phyloP scores from a whole-genome alignment of 2,797 vertebrate species.

The Platalea minor region DNA sequence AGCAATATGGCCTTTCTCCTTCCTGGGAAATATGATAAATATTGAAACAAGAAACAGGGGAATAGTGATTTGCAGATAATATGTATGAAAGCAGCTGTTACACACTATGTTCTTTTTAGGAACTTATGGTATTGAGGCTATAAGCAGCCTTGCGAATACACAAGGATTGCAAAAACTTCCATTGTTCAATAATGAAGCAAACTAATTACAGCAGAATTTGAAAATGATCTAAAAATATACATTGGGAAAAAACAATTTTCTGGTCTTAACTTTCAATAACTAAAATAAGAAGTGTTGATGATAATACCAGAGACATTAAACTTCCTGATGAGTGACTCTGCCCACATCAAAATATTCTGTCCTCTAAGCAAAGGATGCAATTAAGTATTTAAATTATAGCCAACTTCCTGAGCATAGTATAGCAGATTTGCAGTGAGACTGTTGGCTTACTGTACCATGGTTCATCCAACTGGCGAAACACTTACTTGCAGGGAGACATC shows the following conservation, averaged over 20 bases:
- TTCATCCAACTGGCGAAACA: background rate
- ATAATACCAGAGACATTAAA: background rate
- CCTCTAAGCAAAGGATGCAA: background rate
- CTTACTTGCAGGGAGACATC: background rate
- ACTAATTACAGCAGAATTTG: background rate
- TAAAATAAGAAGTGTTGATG: background rate
- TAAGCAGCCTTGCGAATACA: background rate
- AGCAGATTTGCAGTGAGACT: background rate
- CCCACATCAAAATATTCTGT: background rate
- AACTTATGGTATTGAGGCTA: background rate
- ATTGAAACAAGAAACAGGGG: background rate
- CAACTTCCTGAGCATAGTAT: background rate
- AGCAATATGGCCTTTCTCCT: background rate
- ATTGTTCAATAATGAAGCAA: conserved; percentile 28
- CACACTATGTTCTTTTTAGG: background rate
- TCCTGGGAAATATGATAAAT: background rate
- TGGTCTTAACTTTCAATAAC: background rate
- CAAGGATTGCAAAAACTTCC: background rate
- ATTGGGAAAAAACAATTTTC: background rate
- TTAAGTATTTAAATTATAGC: background rate
- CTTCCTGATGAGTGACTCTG: background rate
- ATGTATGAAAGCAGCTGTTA: background rate
- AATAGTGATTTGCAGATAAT: background rate
- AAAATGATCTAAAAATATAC: background rate
- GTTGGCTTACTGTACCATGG: background rate